A percentile compares a stretch with the other conserved stretches of the same genome.
phyloP scores from a whole-genome alignment of 2,113 vertebrate species.

The Origma solitaria region DNA sequence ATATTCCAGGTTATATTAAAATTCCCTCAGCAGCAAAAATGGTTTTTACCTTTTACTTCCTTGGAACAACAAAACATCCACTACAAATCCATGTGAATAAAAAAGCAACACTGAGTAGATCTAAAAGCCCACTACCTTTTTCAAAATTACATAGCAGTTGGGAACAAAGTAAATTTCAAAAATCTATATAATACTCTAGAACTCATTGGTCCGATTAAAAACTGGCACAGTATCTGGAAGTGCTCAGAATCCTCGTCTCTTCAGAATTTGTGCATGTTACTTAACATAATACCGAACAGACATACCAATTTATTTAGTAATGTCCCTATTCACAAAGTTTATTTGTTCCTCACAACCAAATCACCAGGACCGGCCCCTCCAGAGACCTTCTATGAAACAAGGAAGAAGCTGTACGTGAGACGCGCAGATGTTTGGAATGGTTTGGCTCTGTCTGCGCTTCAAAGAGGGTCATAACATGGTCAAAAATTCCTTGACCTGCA shows the following conservation, averaged over 20 bases:
- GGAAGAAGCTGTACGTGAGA: neutral
- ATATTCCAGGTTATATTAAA: neutral
- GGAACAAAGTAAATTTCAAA: neutral
- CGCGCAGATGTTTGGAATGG: constrained; percentile 2
- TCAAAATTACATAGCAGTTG: neutral
- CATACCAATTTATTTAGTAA: neutral
- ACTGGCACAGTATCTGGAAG: neutral
- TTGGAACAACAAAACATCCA: neutral
- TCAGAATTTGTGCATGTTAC: neutral
- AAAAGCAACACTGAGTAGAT: neutral
- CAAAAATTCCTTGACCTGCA: constrained; percentile 80
- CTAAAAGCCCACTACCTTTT: neutral
- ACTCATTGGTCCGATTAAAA: neutral
- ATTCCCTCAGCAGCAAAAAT: neutral
- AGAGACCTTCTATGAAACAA: neutral
- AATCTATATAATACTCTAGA: neutral
- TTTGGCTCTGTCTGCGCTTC: constrained; percentile 1
- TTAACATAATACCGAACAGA: neutral
- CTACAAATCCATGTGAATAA: neutral
- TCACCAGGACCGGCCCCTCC: neutral
- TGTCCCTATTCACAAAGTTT: neutral
- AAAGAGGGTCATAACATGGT: constrained; percentile 65
- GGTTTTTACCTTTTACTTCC: neutral
- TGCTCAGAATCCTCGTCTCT: neutral
- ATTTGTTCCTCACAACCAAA: neutral